Base-by-base conservation (phyloP, 2,888 invertebrate genomes). In the Luperina nickerlii region DNA sequence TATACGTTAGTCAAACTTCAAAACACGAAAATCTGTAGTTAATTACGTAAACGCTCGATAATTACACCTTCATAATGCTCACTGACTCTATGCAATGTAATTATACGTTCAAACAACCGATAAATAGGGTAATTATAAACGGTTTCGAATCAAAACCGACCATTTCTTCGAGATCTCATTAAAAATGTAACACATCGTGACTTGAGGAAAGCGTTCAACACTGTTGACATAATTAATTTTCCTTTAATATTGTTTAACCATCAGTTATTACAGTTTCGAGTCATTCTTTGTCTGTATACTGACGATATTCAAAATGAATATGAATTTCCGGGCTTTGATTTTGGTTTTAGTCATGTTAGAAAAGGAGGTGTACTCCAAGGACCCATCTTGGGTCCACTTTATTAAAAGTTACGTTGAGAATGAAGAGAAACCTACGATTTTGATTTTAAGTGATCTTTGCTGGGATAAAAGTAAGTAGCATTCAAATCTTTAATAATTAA, bases 381-480 rank as follows among this genome's bases (percentile, higher is more conserved):
- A 89, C 42, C 62, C 54, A 45, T 27, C 84, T 76, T 82, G 83
- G 82, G 83, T 87, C 70, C 80, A 88, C 72, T 95, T 95, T 78
- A 87, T 96, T 73, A 92, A 89, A 85, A 89, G 88, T 54, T 95
- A 89, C 65, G 85, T 95, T 42, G 69, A 87, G 54, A 95, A 95
- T 84, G 96, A 96, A 88, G 78, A 79, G 5, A 93, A 91, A 75
- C 94, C 95, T 0, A 94, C 95, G 0, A 84, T 88, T 80, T 82
- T 95, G 15, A 85, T 93, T 60, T 85, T 91, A 15, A 69, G 80
- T 60, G 85, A 89, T 38, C 78, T 94, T 38, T 95, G 95, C 81
- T 95, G 95, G 96, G 75, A 79, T 5, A 91, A 90, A 76, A 87
- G 95, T 95, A 87, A 92, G 94, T 91, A 63, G 4, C 13, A 70